phyloP scores from a whole-genome alignment of 53 echinoderm and acorn worm species.

The Mesocentrotus franciscanus region DNA sequence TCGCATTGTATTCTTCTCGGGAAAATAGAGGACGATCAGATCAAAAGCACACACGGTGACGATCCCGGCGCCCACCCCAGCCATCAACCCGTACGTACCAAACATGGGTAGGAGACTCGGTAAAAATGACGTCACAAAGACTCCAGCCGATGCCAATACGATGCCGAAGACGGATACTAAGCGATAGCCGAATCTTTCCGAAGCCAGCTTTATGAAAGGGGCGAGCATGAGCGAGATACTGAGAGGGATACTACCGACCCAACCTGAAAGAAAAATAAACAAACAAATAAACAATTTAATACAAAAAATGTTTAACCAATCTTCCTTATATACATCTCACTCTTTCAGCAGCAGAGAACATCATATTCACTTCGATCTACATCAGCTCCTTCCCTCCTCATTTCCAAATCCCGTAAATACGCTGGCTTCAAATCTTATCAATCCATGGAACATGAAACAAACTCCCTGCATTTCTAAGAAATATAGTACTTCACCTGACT shows the following conservation, averaged over 20 bases:
- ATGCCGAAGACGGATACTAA: conserved; percentile 33
- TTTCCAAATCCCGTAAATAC: no score
- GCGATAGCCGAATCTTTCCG: conserved; percentile 41
- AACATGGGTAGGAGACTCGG: conserved; percentile 25
- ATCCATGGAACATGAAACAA: no score
- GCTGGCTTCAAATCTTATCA: no score
- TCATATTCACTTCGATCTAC: no score
- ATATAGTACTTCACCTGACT: no score
- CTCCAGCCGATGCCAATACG: not conserved
- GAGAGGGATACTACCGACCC: conserved; percentile 23
- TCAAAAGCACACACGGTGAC: conserved; percentile 27
- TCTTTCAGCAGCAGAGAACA: no score
- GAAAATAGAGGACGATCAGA: conserved; percentile 22
- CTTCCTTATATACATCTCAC: no score
- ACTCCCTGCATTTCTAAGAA: no score
- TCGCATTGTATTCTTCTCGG: conserved; percentile 31
- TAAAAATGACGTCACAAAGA: conserved; percentile 50
- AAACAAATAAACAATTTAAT: not conserved
- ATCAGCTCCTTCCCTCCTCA: no score
- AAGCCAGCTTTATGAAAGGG: conserved; percentile 13
- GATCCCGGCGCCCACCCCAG: not conserved
- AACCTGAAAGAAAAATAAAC: conserved; percentile 23
- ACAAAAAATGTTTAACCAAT: no score
- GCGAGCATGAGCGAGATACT: conserved; percentile 43
- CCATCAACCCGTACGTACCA: conserved; percentile 20